phyloP scores from a whole-genome alignment of 2,888 invertebrate species.

The Ectropis crepuscularia region DNA sequence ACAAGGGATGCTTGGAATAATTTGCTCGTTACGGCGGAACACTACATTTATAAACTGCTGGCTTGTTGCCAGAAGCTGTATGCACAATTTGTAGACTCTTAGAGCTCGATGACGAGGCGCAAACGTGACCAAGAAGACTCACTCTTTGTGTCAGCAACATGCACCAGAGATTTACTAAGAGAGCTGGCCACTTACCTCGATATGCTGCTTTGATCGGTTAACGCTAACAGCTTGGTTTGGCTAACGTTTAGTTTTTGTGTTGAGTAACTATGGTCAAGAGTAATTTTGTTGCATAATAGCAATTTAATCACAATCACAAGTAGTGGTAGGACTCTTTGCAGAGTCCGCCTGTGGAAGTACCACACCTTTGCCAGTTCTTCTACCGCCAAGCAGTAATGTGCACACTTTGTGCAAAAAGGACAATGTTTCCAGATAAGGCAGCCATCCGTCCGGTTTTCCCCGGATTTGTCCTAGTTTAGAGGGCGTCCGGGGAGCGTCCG shows the following conservation, averaged over 20 bases:
- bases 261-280: not conserved
- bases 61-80: conserved; percentile 64
- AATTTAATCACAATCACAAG: no score
- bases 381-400: no score
- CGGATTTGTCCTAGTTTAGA: no score
- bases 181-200: not conserved
- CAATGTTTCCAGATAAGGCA: no score
- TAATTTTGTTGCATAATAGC: no score
- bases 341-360: no score
- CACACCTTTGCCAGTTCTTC: no score
- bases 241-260: not conserved
- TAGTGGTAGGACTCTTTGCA: no score
- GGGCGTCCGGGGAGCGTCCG: no score
- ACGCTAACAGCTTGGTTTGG: not conserved
- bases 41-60: conserved; percentile 76
- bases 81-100: conserved; percentile 69
- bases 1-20: conserved; percentile 52
- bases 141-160: conserved; percentile 50
- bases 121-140: conserved; percentile 68
- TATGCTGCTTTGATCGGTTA: not conserved
- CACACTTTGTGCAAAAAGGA: no score
- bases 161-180: conserved; percentile 41
- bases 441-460: no score
- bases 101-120: conserved; percentile 62
- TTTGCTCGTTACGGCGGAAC: conserved; percentile 68